A percentile compares a stretch with the other conserved stretches of the same genome.
phyloP scores from a whole-genome alignment of 2,797 vertebrate genomes.

The Enteromius mattozi region DNA sequence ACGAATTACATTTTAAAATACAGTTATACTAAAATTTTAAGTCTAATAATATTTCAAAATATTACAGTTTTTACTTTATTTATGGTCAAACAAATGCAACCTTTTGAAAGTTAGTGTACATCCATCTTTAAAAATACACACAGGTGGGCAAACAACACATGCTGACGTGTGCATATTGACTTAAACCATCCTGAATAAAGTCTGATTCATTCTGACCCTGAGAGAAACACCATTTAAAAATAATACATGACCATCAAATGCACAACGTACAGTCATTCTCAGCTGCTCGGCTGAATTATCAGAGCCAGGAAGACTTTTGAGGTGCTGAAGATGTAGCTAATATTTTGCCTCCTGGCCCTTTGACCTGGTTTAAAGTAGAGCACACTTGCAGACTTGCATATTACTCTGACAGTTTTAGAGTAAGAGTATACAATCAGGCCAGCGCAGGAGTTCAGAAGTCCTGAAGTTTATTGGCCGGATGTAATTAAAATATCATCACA shows the following conservation, averaged over 20 bases:
- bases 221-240: neutral
- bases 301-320: neutral
- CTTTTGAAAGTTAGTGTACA: neutral
- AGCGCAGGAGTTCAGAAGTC: conserved; percentile 8
- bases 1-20: neutral
- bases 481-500: conserved; percentile 41
- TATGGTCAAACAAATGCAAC: neutral
- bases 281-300: conserved; percentile 24
- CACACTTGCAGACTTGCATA: conserved; percentile 18
- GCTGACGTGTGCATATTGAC: neutral
- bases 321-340: conserved; percentile 3
- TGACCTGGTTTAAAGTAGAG: conserved; percentile 34
- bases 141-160: neutral
- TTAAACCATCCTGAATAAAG: neutral
- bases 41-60: neutral
- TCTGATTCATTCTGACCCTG: conserved; percentile 2
- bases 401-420: conserved; percentile 16
- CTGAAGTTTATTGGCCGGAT: conserved; percentile 30
- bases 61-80: neutral
- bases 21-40: neutral
- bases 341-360: conserved; percentile 34
- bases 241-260: neutral
- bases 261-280: conserved; percentile 3
- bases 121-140: neutral
- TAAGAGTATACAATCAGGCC: conserved; percentile 22